Base-by-base conservation (phyloP, 2,113 vertebrate species). In the Microtus ochrogaster region DNA sequence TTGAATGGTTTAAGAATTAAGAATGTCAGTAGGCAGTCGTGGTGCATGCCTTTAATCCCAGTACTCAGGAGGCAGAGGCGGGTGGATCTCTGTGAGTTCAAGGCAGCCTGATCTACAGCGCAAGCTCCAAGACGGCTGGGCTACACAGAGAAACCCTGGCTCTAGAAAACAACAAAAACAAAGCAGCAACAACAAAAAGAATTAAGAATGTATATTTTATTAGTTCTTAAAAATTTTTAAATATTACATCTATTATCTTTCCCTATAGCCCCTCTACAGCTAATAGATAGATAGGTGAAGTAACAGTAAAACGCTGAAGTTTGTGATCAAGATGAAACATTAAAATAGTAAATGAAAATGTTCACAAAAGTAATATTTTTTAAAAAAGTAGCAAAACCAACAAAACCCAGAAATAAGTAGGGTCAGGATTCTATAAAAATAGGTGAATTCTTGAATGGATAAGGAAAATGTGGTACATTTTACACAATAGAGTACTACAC, bases 181-280 rank as follows among this genome's bases (percentile, higher is more conserved):
- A 70, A 70, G 7, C 33, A 70, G 36, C 33, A 70, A 36, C 33
- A 17, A 36, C 33, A 70, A 36, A 36, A 93, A 90, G 44, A 88
- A 55, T 58, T 94, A 88, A 88, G 5, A 5, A 30, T 78, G 0
- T 58, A 26, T 36, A 1, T 84, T 96, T 92, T 39, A 86, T 61
- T 41, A 39, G 21, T 88, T 96, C 89, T 94, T 86, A 58, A 36
- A 73, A 49, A 84, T 95, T 93, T 58, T 26, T 30, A 33, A 96
- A 72, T 79, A 78, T 76, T 94, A 90, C 10, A 47, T 84, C 8
- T 36, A 39, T 84, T 92, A 65, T 79, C 33, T 88, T 90, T 76
- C 21, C 9, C 63, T 70, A 12, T 82, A 30, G 77, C 36, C 4
- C 70, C 14, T 93, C 7, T 77, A 90, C 88, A 91, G 79, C 47